Evolutionary conservation across 2,797 vertebrate genomes (phyloP).

Genomic region (Limosa lapponica): DNA sequence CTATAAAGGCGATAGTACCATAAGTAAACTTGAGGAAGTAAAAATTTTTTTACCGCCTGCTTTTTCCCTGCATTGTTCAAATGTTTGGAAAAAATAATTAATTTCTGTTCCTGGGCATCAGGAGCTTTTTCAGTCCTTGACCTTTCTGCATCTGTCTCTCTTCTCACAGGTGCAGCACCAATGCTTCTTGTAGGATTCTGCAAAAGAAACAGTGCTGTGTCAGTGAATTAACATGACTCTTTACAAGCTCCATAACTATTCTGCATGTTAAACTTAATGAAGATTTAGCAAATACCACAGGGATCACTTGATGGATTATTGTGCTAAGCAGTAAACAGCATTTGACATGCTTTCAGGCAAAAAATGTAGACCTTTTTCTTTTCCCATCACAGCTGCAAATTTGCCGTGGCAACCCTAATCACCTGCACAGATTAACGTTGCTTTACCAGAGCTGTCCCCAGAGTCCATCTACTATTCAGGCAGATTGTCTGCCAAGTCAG

Average conservation of each 20-base stretch:
- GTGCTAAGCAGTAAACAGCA: neutral
- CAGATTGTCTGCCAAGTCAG: neutral
- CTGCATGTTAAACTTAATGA: slow-evolving; percentile 6
- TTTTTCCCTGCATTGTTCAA: neutral
- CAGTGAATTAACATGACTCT: neutral
- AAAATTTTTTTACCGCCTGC: neutral
- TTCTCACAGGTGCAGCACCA: neutral
- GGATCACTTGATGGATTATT: slow-evolving; percentile 30
- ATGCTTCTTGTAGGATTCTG: neutral
- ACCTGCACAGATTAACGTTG: neutral
- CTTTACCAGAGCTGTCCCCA: neutral
- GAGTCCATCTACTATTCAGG: neutral
- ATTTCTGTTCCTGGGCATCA: neutral
- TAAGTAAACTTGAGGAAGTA: neutral
- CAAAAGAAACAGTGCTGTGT: neutral
- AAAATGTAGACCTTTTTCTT: neutral
- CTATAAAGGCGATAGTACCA: neutral
- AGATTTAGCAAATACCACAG: slow-evolving; percentile 26
- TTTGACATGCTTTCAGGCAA: neutral
- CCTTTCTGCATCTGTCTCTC: neutral
- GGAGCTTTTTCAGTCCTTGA: neutral
- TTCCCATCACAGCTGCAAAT: neutral
- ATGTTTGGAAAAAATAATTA: neutral
- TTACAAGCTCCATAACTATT: neutral
- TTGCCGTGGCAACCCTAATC: neutral